Percentiles rank a stretch among this genome's conserved stretches.
Conservation (phyloP, 2,113 vertebrate species). For the Chaetorhynchus papuensis region DNA sequence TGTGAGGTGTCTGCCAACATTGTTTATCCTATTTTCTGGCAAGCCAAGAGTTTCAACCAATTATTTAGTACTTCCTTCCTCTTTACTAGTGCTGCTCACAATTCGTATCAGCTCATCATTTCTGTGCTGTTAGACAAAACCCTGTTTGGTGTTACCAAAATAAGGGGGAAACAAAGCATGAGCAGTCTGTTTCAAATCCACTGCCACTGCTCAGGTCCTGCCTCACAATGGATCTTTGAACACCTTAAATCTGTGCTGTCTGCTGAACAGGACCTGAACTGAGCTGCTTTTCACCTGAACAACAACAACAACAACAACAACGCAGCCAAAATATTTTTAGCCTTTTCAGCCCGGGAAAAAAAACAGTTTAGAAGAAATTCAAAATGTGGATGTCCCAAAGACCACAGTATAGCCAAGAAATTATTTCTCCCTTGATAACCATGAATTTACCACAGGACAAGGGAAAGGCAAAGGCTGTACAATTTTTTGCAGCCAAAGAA, state of each 20-base stretch:
- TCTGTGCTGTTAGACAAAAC: neutral
- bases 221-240: neutral
- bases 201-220: neutral
- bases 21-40: neutral
- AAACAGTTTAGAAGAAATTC: neutral
- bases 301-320: too few relatives aligned
- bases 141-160: neutral
- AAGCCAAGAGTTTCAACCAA: neutral
- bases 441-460: neutral
- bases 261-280: neutral
- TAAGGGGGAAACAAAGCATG: neutral
- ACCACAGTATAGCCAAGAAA: neutral
- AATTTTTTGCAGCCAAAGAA: neutral
- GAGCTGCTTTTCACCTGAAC: neutral
- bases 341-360: neutral
- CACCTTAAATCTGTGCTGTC: neutral
- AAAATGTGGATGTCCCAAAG: neutral
- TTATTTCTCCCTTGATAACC: neutral
- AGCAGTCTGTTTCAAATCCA: neutral
- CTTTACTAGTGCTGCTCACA: neutral
- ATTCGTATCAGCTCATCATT: neutral
- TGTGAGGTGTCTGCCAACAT: neutral
- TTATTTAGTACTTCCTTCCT: neutral
- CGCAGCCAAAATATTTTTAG: neutral
- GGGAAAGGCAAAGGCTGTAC: neutral